Evolutionary conservation across 1,140 invertebrate species (phyloP).

Genomic region (Lutraria rhynchaena): DNA sequence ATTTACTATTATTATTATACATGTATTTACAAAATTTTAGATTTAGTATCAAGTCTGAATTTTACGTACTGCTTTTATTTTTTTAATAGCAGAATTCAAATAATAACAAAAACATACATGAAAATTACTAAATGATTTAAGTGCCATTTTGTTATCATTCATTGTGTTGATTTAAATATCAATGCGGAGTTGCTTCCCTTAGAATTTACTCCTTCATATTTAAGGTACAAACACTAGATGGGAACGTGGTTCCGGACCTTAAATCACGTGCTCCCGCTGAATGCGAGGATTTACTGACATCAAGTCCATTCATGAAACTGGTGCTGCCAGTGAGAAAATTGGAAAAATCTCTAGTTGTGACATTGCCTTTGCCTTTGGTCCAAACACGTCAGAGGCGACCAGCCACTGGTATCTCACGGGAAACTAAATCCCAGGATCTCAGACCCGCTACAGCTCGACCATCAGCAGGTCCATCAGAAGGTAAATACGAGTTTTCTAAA

Average conservation of each 20-base stretch:
- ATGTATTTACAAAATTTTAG: too few species aligned
- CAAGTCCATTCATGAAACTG: constrained; percentile 66
- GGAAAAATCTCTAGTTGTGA: constrained; percentile 63
- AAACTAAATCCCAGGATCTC: constrained; percentile 3
- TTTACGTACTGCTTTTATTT: too few species aligned
- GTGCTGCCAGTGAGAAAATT: constrained; percentile 26
- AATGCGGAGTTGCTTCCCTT: too few species aligned
- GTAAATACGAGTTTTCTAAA: too few species aligned
- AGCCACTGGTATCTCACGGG: constrained; percentile 13
- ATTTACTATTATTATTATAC: too few species aligned
- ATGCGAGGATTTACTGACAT: constrained; percentile 63
- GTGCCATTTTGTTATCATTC: background rate
- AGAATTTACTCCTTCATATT: background rate
- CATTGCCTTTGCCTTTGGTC: constrained; percentile 63
- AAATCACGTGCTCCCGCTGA: constrained; percentile 52
- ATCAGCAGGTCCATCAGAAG: background rate
- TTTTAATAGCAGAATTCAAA: too few species aligned
- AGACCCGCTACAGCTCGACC: constrained; percentile 46
- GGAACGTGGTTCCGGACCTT: constrained; percentile 61
- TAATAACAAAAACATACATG: too few species aligned
- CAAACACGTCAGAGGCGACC: constrained; percentile 33
- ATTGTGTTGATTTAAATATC: too few species aligned
- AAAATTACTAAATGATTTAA: background rate
- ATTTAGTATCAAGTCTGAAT: too few species aligned
- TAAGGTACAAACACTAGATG: constrained; percentile 71